Evolutionary conservation across 2,797 vertebrate species (phyloP).

Genomic region (Austrolebias charrua): DNA sequence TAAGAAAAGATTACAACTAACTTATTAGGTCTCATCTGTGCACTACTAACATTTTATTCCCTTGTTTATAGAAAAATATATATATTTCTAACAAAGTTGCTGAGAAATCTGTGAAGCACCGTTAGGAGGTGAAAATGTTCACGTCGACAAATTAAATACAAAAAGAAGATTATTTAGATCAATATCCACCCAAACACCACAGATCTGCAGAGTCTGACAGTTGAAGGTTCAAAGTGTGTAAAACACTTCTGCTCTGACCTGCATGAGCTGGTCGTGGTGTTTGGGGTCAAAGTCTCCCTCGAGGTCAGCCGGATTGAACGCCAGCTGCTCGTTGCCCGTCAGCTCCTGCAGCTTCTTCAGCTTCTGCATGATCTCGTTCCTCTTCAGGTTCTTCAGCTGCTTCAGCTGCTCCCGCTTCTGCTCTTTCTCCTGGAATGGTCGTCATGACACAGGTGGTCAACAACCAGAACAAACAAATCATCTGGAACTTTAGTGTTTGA

Average conservation of each 20-base stretch:
- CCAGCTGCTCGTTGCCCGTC: constrained; percentile 81
- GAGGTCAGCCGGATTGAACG: constrained; percentile 80
- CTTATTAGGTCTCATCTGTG: no score
- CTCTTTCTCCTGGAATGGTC: constrained; percentile 80
- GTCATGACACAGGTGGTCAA: background rate
- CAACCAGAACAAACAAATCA: background rate
- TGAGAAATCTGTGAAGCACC: no score
- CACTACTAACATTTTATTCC: no score
- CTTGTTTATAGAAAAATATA: no score
- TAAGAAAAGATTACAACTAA: no score
- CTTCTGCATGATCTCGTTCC: constrained; percentile 85
- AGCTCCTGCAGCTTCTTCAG: constrained; percentile 83
- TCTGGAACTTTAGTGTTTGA: background rate
- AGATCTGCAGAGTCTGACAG: no score
- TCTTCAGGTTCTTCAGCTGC: constrained; percentile 91
- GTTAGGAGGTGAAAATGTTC: no score
- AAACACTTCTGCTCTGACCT: constrained; percentile 64
- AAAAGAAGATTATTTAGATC: no score
- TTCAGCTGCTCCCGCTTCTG: constrained; percentile 89
- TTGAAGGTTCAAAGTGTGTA: no score
- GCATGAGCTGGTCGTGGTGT: constrained; percentile 88
- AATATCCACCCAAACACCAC: no score
- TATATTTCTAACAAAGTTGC: no score
- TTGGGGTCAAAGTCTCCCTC: constrained; percentile 86
- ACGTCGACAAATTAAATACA: no score